These are phyloP conservation scores for Ophiothrix spiculata DNA, from an alignment of 35 echinoderm and acorn worm genomes.

Conservation along the genomic window DNA sequence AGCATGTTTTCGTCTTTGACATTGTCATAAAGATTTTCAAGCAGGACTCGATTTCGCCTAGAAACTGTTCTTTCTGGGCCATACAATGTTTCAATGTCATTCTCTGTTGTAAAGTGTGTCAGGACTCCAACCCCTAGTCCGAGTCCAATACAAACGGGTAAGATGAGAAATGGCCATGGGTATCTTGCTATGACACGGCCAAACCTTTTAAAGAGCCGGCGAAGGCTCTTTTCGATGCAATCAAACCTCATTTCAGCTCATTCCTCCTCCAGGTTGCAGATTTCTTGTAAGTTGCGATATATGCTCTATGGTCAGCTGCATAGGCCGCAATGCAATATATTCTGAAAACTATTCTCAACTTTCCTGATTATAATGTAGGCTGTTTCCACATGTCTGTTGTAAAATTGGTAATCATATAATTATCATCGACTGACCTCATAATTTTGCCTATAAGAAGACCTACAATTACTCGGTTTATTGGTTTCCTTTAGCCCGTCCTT, in stretches of 20 bases:
- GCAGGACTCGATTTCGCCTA: background rate
- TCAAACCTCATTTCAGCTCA: background rate
- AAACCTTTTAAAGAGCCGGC: background rate
- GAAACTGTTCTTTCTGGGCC: background rate
- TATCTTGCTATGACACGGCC: background rate
- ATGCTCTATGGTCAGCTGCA: too few relatives aligned
- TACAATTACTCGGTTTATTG: too few relatives aligned
- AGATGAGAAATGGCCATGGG: background rate
- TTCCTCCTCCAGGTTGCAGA: too few relatives aligned
- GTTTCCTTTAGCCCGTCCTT: too few relatives aligned
- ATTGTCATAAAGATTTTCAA: background rate
- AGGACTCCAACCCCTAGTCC: background rate
- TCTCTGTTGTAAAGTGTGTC: background rate
- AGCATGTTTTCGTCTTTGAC: conserved; percentile 13
- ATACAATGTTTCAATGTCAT: background rate
- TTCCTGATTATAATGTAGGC: too few relatives aligned
- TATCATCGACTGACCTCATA: too few relatives aligned
- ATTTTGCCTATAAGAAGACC: too few relatives aligned
- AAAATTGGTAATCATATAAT: too few relatives aligned
- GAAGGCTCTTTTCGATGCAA: background rate
- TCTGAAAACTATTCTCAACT: too few relatives aligned
- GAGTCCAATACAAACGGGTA: background rate
- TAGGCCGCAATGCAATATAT: too few relatives aligned
- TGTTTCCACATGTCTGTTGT: too few relatives aligned
- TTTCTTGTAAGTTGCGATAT: too few relatives aligned